Percentiles rank a stretch among this genome's conserved stretches.
phyloP scores from a whole-genome alignment of 2,888 invertebrate species.

The Creontiades dilutus region DNA sequence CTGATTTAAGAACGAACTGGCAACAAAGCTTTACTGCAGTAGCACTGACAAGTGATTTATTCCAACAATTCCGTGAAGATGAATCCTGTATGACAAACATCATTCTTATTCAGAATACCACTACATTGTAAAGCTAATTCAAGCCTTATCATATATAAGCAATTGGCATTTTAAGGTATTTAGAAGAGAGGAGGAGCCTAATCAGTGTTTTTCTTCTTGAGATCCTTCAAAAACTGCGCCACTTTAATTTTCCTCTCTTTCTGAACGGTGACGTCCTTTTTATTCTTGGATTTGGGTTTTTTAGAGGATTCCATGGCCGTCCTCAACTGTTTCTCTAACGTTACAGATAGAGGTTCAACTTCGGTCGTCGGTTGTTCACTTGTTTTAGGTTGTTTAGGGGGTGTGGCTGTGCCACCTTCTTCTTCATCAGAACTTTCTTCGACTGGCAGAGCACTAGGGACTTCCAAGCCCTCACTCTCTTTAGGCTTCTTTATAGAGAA shows the following conservation, averaged over 20 bases:
- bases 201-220: conserved; percentile 72
- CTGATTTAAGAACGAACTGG: background rate
- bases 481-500: conserved; percentile 92
- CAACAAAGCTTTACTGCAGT: background rate
- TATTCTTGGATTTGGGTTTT: conserved; percentile 67
- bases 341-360: conserved; percentile 25
- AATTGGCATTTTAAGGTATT: background rate
- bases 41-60: background rate
- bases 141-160: background rate
- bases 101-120: background rate
- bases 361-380: background rate
- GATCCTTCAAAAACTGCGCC: conserved; percentile 73
- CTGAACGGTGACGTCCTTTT: conserved; percentile 69
- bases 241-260: conserved; percentile 74
- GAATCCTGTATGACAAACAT: background rate
- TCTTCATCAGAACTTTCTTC: conserved; percentile 74
- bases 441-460: conserved; percentile 87
- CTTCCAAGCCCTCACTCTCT: conserved; percentile 83
- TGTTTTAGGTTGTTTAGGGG: conserved; percentile 40
- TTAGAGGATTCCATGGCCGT: conserved; percentile 37
- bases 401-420: conserved; percentile 52
- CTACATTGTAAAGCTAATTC: background rate
- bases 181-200: background rate
- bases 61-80: background rate
- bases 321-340: conserved; percentile 70